Base-by-base conservation (phyloP, 2,113 vertebrate species). In the Leptocoma aspasia region DNA sequence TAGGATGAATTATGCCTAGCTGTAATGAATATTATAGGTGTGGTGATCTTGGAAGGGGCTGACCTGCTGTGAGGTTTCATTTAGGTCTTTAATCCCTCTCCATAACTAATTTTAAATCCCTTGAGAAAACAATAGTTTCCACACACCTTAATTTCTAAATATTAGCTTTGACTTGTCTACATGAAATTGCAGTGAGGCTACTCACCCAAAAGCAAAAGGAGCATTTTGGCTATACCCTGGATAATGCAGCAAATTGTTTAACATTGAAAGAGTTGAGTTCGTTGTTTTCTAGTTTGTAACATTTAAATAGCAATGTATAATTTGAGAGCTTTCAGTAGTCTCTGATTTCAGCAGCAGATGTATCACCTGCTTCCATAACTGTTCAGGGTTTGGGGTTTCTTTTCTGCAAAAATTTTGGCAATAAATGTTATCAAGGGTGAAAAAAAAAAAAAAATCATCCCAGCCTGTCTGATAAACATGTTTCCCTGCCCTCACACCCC, bases 391-490 rank as follows among this genome's bases (percentile, higher is more conserved):
- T 92, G 45, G n/a, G 13, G 2, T 12, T 70, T 21, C 22, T 66
- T 95, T 80, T 89, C 84, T 86, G 64, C 59, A 94, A 97, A 98
- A 77, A 95, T 94, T 94, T 97, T 98, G 97, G 98, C 98, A 97
- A 95, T 93, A 97, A 97, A 96, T 90, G 90, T 97, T 98, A 98
- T 95, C 96, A 89, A 93, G 85, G 86, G 93, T 88, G 78, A 91
- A 88, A 85, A 94, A 82, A 70, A 92, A 80, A 65, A 86, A 73
- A 49, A 17, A 35, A 16, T 15, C 97, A 96, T 96, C 61, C 82
- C 94, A 94, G 97, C 60, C 97, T 97, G 96, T 94, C 97, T 98
- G 98, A 98, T 98, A 98, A 98, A 98, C 98, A 98, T 97, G 98
- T 98, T 98, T 98, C 97, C 95, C 92, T 97, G 95, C 77, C 83